Conservation (phyloP, 2,113 vertebrate species). For the Eretmochelys imbricata region DNA sequence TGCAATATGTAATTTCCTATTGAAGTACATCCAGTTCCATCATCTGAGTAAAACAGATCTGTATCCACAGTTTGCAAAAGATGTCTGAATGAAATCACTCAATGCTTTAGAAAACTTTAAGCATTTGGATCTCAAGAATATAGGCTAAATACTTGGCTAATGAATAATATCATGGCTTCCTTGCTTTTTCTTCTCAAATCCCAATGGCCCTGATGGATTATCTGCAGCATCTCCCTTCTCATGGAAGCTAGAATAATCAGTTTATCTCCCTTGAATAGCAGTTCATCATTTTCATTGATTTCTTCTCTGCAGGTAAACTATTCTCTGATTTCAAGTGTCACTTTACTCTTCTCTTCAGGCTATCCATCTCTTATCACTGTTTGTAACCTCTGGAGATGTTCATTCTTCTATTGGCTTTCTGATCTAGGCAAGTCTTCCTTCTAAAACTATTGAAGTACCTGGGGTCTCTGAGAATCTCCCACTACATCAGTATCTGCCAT, state of each 20-base stretch:
- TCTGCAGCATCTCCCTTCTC: background rate
- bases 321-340: constrained; percentile 51
- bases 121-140: background rate
- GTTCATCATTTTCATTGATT: constrained; percentile 58
- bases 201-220: background rate
- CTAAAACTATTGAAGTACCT: constrained; percentile 8
- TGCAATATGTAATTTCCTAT: background rate
- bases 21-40: background rate
- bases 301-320: constrained; percentile 39
- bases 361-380: background rate
- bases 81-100: background rate
- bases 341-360: constrained; percentile 9
- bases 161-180: fast-evolving
- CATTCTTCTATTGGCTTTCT: background rate
- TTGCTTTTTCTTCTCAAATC: background rate
- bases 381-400: background rate
- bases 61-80: background rate
- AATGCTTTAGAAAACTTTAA: background rate
- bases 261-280: constrained; percentile 24
- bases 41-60: background rate
- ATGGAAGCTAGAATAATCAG: constrained; percentile 40
- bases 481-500: background rate
- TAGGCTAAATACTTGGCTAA: background rate
- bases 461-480: background rate
- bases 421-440: background rate